phyloP scores from a whole-genome alignment of 2,797 vertebrate species.

The Thamnophis elegans region DNA sequence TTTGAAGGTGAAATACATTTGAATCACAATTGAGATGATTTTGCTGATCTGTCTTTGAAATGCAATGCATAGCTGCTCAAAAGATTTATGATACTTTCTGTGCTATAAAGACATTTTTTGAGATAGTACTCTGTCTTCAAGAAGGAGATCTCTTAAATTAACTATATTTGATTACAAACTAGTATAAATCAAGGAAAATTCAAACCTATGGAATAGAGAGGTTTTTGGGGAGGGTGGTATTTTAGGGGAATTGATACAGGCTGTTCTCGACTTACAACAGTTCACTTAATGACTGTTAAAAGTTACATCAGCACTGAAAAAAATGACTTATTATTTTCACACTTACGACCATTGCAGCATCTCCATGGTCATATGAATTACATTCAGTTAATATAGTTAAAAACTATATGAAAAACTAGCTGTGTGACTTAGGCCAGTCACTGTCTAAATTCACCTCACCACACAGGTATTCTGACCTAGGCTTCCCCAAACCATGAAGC shows the following conservation, averaged over 20 bases:
- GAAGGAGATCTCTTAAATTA: not conserved
- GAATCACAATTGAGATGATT: conserved; percentile 19
- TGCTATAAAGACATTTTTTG: conserved; percentile 15
- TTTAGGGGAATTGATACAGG: not conserved
- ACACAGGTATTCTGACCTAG: too few relatives aligned
- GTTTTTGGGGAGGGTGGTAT: not conserved
- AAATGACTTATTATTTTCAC: too few relatives aligned
- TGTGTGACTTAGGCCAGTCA: too few relatives aligned
- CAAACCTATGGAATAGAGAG: not conserved
- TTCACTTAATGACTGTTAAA: too few relatives aligned
- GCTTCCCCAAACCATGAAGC: too few relatives aligned
- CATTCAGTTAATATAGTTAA: not conserved
- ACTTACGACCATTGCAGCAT: too few relatives aligned
- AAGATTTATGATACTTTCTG: not conserved
- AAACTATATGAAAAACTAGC: not conserved
- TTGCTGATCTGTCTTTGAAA: conserved; percentile 17
- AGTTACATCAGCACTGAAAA: too few relatives aligned
- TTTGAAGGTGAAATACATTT: conserved; percentile 28
- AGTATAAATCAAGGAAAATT: not conserved
- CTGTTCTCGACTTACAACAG: too few relatives aligned
- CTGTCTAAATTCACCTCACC: too few relatives aligned
- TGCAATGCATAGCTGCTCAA: conserved; percentile 4
- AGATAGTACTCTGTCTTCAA: conserved; percentile 1
- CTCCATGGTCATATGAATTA: too few relatives aligned
- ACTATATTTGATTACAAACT: conserved; percentile 23